phyloP scores from a whole-genome alignment of 2,113 vertebrate species.

The Malaclemys terrapin region DNA sequence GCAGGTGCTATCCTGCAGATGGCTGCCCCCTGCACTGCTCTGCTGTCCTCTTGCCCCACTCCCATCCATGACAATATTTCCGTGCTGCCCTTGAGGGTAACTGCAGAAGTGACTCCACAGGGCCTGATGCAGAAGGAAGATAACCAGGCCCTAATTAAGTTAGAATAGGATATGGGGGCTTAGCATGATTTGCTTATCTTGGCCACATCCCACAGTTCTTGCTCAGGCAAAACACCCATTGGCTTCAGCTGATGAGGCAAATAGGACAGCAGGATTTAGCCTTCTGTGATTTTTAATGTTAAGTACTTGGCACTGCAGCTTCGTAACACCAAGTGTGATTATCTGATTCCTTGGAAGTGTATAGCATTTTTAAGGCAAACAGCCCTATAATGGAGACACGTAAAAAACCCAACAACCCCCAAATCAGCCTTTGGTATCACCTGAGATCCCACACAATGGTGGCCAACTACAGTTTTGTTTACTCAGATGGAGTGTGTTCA shows the following conservation, averaged over 20 bases:
- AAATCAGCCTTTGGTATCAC: constrained; percentile 76
- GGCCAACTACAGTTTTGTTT: constrained; percentile 85
- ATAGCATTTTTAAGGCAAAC: background rate
- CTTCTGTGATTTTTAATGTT: background rate
- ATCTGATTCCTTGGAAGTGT: background rate
- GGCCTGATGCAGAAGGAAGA: background rate
- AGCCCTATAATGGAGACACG: background rate
- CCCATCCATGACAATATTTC: background rate
- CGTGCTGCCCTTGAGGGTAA: background rate
- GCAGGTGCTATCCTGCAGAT: background rate
- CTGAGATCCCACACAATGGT: constrained; percentile 79
- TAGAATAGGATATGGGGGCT: background rate
- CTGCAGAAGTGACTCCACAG: background rate
- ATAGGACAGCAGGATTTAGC: background rate
- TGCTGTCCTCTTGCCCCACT: background rate
- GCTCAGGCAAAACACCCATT: background rate
- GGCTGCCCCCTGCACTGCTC: background rate
- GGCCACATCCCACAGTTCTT: background rate
- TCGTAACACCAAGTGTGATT: background rate
- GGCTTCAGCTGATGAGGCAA: background rate
- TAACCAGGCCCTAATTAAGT: background rate
- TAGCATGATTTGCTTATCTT: constrained; percentile 9
- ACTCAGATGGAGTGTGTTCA: constrained; percentile 85
- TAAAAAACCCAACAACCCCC: background rate
- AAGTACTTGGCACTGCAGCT: background rate